Percentiles rank a stretch among this genome's conserved stretches.
Conservation (phyloP, 2,888 invertebrate species). For the Pandemis cinnamomeana region DNA sequence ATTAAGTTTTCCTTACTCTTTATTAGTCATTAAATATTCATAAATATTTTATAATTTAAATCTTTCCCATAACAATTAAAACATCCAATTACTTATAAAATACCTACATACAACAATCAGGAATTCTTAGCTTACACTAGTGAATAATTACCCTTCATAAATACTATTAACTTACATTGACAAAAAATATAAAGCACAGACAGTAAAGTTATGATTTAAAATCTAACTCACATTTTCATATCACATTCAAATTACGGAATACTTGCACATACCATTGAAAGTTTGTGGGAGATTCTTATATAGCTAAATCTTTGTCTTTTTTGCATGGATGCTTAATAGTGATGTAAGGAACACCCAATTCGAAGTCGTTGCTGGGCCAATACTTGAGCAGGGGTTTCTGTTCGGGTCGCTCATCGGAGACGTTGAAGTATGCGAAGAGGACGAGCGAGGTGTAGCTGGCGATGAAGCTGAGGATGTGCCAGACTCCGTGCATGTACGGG, state of each 20-base stretch:
- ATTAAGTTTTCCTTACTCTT: not conserved
- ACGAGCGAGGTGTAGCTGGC: constrained; percentile 91
- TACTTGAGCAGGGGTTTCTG: constrained; percentile 88
- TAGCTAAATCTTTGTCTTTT: constrained; percentile 74
- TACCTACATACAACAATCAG: not conserved
- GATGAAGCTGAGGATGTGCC: constrained; percentile 93
- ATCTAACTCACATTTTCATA: constrained; percentile 24
- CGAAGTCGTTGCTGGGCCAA: constrained; percentile 91
- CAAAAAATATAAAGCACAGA: not conserved
- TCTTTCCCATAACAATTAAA: not conserved
- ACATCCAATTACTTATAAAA: not conserved
- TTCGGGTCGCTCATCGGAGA: constrained; percentile 88
- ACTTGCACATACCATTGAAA: constrained; percentile 34
- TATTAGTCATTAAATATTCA: not conserved
- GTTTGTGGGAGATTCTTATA: constrained; percentile 52
- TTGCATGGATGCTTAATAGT: constrained; percentile 86
- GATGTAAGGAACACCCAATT: constrained; percentile 91
- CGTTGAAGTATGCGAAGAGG: constrained; percentile 91
- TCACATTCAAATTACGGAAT: constrained; percentile 29
- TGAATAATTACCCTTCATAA: constrained; percentile 31
- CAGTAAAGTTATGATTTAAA: constrained; percentile 4
- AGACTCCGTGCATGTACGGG: constrained; percentile 92
- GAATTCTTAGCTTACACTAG: not conserved
- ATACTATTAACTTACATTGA: constrained; percentile 7
- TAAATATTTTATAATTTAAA: not conserved